A percentile compares a stretch with the other conserved stretches of the same genome.
Evolutionary conservation across 2,888 invertebrate genomes (phyloP).

Genomic region (Lepidocyrtinus sp.): DNA sequence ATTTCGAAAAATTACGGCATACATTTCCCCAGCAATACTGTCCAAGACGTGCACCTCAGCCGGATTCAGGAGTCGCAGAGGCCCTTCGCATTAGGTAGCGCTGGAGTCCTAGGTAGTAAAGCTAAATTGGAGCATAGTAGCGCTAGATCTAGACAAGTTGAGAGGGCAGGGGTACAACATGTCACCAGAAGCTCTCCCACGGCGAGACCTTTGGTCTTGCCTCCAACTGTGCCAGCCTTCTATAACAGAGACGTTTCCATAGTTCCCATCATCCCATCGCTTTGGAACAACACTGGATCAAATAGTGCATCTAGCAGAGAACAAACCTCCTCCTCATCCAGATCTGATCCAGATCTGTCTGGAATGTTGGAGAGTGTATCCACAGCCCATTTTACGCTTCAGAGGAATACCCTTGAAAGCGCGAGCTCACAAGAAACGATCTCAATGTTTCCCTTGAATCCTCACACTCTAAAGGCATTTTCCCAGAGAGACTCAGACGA

Average conservation of each 20-base stretch:
- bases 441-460: constrained; percentile 51
- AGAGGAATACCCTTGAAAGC: neutral
- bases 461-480: neutral
- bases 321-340: constrained; percentile 15
- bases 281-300: constrained; percentile 16
- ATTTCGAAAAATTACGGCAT: constrained; percentile 93
- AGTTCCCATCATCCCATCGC: constrained; percentile 45
- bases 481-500: neutral
- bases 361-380: neutral
- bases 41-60: neutral
- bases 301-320: neutral
- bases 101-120: neutral
- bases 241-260: constrained; percentile 51
- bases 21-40: constrained; percentile 62
- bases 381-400: neutral
- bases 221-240: constrained; percentile 24
- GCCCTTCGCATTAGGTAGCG: neutral
- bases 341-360: no score
- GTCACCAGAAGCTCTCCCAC: neutral
- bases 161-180: neutral
- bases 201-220: neutral
- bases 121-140: neutral
- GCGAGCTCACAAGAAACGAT: constrained; percentile 40
- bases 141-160: neutral
- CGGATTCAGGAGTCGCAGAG: neutral